phyloP scores from a whole-genome alignment of 2,797 vertebrate species.

The Falco biarmicus region DNA sequence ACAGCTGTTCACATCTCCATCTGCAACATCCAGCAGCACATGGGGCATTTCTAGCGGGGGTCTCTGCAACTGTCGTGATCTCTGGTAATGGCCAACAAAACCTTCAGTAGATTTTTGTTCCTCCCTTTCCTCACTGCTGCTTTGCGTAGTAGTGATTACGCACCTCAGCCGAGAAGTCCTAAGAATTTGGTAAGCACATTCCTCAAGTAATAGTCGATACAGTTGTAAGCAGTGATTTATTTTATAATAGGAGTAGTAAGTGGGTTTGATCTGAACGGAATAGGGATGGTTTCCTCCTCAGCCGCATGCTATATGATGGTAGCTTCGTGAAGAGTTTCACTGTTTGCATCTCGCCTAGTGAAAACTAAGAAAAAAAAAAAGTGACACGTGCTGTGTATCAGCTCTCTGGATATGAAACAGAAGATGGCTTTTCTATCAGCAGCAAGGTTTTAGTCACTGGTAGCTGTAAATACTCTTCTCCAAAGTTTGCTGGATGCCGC shows the following conservation, averaged over 20 bases:
- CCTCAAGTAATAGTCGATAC: background rate
- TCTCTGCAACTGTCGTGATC: background rate
- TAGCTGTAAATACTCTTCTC: background rate
- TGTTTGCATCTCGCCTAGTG: background rate
- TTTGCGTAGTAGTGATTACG: background rate
- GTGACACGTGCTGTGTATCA: background rate
- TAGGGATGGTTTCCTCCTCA: background rate
- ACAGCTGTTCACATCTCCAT: fast-evolving
- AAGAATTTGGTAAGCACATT: background rate
- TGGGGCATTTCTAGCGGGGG: fast-evolving
- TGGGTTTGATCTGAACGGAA: background rate
- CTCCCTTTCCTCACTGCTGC: fast-evolving
- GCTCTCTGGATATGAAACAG: background rate
- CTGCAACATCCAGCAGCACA: fast-evolving
- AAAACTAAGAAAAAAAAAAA: background rate
- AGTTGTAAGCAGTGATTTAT: background rate
- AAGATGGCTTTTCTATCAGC: background rate
- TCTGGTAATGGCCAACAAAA: background rate
- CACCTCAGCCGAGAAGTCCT: background rate
- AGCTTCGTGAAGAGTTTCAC: background rate
- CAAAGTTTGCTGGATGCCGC: background rate
- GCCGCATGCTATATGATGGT: background rate
- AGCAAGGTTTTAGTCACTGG: background rate
- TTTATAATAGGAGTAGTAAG: background rate
- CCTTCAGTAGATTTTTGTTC: background rate